Evolutionary conservation across 2,888 invertebrate genomes (phyloP), one percentile per base, ranked within the genome.

Genomic region (Iphiclides podalirius): DNA sequence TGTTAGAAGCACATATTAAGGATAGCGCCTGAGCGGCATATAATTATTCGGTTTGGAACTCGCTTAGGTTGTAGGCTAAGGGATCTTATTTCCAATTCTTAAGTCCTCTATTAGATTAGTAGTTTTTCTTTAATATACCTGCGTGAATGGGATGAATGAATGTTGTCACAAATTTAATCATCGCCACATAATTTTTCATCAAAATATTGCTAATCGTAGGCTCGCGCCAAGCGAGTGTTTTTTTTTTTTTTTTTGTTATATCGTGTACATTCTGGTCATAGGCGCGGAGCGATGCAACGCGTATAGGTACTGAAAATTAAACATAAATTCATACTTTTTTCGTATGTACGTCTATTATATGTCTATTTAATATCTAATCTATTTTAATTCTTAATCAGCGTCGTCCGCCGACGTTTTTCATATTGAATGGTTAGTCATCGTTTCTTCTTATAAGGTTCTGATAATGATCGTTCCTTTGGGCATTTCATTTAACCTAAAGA

Each of bases 211-310:
- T 73, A 70, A 67, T 70, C 59, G 61, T 70, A 64, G 61, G 54
- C 70, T 83, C 78, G 80, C 72, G 64, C 57, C 65, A 63, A 67
- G 69, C 73, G 77, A 77, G 75, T 67, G 64, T 67, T 73, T 67
- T 72, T 73, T 63, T 72, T 66, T 62, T 61, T 70, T 78, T 78
- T 74, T 72, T 73, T 61, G 72, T 66, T 62, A 61, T 70, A 79
- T 78, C 75, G 88, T 88, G 88, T 86, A 81, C 75, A 72, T 79
- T 87, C 88, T 88, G 88, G 88, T 88, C 88, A 88, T 85, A 81
- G 75, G 70, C 66, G 75, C 74, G 75, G 71, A 69, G 70, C 67
- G 60, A 61, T 59, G 69, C 66, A 55, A 67, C 70, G 70, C 72
- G 66, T 67, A 67, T 79, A 78, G 74, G 63, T 78, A 71, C 69